These are phyloP conservation scores for Netelia inedita DNA, from an alignment of 2,888 invertebrate genomes.

Conservation along the genomic window DNA sequence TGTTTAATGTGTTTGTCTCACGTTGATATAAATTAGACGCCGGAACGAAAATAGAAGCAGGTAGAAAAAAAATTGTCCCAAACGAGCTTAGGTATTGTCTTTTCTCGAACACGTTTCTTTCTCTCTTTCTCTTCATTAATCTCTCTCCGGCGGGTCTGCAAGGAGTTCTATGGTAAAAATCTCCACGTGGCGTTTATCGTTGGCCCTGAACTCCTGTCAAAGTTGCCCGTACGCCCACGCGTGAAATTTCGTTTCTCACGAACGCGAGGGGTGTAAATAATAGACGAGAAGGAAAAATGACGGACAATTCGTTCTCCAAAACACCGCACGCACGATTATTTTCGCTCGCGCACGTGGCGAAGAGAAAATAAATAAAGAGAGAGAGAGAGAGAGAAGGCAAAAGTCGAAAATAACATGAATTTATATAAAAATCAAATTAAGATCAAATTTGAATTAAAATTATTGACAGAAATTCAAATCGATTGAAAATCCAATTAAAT, in stretches of 20 bases:
- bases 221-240: constrained; percentile 5
- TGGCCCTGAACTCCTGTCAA: constrained; percentile 30
- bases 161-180: too few species aligned
- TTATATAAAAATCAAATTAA: too few species aligned
- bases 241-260: constrained; percentile 16
- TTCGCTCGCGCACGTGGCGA: background rate
- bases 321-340: background rate
- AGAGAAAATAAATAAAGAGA: background rate
- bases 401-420: too few species aligned
- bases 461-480: too few species aligned
- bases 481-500: too few species aligned
- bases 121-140: constrained; percentile 1
- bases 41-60: constrained; percentile 7
- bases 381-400: background rate
- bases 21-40: too few species aligned
- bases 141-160: too few species aligned
- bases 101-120: background rate
- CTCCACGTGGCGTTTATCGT: constrained; percentile 8
- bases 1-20: too few species aligned
- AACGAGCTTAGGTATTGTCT: constrained; percentile 21
- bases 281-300: constrained; percentile 8
- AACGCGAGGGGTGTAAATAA: background rate
- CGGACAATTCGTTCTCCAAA: background rate
- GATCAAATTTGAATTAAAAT: too few species aligned
- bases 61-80: constrained; percentile 7